These are phyloP conservation scores for Synodontis membranacea DNA, from an alignment of 2,113 vertebrate species.

Conservation along the genomic window DNA sequence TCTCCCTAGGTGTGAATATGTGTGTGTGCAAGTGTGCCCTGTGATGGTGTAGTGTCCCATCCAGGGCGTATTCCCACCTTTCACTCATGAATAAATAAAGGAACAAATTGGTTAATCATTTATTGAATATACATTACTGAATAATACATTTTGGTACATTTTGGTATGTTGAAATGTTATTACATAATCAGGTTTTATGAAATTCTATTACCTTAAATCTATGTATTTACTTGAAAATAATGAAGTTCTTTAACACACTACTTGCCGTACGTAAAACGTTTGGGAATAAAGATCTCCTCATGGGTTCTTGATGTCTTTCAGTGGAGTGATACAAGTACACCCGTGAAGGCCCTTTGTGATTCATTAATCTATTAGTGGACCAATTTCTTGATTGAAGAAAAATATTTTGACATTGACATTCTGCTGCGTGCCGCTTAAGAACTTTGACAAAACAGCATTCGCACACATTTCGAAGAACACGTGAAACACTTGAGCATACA, in stretches of 20 bases:
- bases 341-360: background rate
- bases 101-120: background rate
- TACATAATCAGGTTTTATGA: background rate
- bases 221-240: background rate
- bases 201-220: background rate
- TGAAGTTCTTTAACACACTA: background rate
- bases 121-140: background rate
- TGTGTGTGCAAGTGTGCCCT: background rate
- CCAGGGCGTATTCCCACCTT: background rate
- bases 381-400: background rate
- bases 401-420: constrained; percentile 23
- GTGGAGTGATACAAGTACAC: background rate
- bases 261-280: background rate
- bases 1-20: background rate
- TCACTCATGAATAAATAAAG: background rate
- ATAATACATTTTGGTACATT: background rate
- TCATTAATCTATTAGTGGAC: background rate
- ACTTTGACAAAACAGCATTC: background rate
- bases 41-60: too few relatives aligned
- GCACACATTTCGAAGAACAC: background rate
- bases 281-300: background rate
- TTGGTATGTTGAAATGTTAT: background rate
- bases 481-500: constrained; percentile 16
- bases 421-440: background rate
- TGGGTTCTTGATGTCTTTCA: constrained; percentile 8